Conservation (phyloP, 1,140 invertebrate genomes). For the Zaprionus inermis region DNA sequence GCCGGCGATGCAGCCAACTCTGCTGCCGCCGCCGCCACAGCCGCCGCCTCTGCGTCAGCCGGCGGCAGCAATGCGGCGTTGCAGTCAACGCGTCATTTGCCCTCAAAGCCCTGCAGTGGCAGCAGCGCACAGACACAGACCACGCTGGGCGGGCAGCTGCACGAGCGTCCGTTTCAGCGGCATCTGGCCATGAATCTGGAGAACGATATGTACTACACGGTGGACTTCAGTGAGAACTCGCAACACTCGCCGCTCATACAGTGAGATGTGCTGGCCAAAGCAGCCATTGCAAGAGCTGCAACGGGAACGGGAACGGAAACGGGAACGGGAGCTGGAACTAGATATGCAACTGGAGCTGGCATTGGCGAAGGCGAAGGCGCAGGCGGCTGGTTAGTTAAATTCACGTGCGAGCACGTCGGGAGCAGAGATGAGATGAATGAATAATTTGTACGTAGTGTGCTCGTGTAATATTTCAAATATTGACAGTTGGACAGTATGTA, state of each 20-base stretch:
- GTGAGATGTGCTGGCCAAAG: constrained; percentile 78
- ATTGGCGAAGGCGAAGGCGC: constrained; percentile 19
- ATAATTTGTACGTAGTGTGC: constrained; percentile 60
- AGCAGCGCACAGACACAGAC: constrained; percentile 61
- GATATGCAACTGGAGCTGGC: constrained; percentile 9
- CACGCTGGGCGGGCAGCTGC: constrained; percentile 71
- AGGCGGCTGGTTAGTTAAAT: constrained; percentile 79
- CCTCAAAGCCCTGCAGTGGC: constrained; percentile 47
- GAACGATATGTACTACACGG: constrained; percentile 89
- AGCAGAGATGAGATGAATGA: constrained; percentile 9
- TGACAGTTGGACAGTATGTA: constrained; percentile 60
- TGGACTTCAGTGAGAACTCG: constrained; percentile 89
- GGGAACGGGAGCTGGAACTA: constrained; percentile 6
- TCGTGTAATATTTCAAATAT: constrained; percentile 78
- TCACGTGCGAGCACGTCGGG: constrained; percentile 62
- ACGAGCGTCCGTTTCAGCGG: constrained; percentile 83
- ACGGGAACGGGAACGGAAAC: not conserved
- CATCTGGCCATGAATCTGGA: constrained; percentile 86
- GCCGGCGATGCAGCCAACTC: constrained; percentile 9
- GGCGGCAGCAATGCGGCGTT: constrained; percentile 38
- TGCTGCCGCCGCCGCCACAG: constrained; percentile 19
- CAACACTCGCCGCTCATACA: constrained; percentile 89
- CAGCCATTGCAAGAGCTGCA: constrained; percentile 14
- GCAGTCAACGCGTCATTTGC: constrained; percentile 67
- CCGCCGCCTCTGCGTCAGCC: constrained; percentile 8